Conservation (phyloP, 2,113 vertebrate genomes). For the Plotosus lineatus region DNA sequence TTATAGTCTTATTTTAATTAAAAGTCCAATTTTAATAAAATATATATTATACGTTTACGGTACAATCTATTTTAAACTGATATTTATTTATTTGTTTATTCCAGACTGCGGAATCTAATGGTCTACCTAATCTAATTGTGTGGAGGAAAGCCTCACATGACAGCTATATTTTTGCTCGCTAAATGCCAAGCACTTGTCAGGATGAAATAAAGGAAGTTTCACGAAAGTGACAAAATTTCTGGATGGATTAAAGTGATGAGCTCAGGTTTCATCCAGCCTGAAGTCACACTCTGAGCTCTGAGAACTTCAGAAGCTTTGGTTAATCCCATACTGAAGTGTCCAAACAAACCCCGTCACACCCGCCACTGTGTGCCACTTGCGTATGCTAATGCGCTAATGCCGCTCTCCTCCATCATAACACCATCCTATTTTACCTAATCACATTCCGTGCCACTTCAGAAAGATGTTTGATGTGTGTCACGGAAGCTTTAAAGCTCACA, state of each 20-base stretch:
- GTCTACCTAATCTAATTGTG: not conserved
- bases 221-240: not conserved
- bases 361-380: constrained; percentile 30
- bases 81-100: not conserved
- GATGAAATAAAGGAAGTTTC: not conserved
- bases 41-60: too few species aligned
- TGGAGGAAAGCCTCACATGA: not conserved
- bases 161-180: not conserved
- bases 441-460: constrained; percentile 51
- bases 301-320: constrained; percentile 21
- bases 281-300: constrained; percentile 5
- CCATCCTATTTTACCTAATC: constrained; percentile 43
- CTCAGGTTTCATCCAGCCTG: not conserved
- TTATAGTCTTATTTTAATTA: too few species aligned
- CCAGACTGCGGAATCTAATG: not conserved
- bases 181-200: not conserved
- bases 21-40: too few species aligned
- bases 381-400: constrained; percentile 36
- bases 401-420: constrained; percentile 20
- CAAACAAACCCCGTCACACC: constrained; percentile 16
- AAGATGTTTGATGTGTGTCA: constrained; percentile 45
- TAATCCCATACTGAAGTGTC: constrained; percentile 53
- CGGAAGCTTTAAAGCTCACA: constrained; percentile 44
- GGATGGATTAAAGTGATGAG: not conserved
- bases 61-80: too few species aligned